Evolutionary conservation across 2,113 vertebrate species (phyloP), one percentile per base, ranked within the genome.

Genomic region (Climacteris rufus): DNA sequence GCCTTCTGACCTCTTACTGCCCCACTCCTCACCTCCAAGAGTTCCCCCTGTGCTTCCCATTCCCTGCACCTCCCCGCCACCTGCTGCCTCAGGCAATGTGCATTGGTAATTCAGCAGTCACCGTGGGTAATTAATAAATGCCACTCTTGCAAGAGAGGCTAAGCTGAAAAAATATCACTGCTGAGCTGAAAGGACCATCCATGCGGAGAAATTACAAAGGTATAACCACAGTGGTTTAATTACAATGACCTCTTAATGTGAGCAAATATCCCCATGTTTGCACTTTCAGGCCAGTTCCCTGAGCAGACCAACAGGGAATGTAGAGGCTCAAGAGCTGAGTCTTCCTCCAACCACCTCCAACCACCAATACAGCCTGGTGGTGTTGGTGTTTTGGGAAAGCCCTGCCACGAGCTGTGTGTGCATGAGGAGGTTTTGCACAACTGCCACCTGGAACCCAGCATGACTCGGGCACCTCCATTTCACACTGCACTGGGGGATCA

Each of bases 301-400:
- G 19, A 57, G 60, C 6, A 21, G 30, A 17, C 10, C n/a, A 66
- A 31, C 1, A 1, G 23, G 19, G 53, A 61, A 59, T 10, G 15
- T 16, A 50, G 39, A 80, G 45, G 28, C 4, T 1, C 31, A 57
- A 40, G 65, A 74, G 9, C 42, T 0, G 10, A 81, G 54, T n/a
- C 60, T 50, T 79, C 40, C 8, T 59, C 65, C 59, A 39, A 20
- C 28, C 13, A 24, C n/a, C n/a, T 3, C 15, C 7, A 21, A 50
- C 31, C 45, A 52, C 37, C 1, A 6, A 72, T 10, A 23, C 87
- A 81, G 40, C 13, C 52, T 3, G 4, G 30, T 47, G 63, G 21
- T 25, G 28, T 8, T 0, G 0, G 21, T 30, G 13, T 30, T 61
- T 56, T 0, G 0, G 69, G 66, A 68, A 52, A 80, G 53, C 30